phyloP scores from a whole-genome alignment of 2,888 invertebrate species.

The Lepidocyrtoides sp. region DNA sequence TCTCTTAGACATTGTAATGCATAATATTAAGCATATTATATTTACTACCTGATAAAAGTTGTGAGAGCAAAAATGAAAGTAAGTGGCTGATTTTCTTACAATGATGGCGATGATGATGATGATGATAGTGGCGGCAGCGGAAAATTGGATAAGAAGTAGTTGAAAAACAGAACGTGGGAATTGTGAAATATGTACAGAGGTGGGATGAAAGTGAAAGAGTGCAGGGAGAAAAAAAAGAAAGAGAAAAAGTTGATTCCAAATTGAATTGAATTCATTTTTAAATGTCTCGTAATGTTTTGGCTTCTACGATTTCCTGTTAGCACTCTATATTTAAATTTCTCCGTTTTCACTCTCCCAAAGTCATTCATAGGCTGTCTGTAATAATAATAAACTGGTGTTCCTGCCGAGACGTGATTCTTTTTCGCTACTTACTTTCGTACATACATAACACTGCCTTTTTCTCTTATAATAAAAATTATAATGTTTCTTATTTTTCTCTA shows the following conservation, averaged over 20 bases:
- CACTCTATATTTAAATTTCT: conserved; percentile 60
- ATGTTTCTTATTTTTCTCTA: background rate
- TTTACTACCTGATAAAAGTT: conserved; percentile 72
- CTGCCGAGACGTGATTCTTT: background rate
- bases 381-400: conserved; percentile 28
- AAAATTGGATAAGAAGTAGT: conserved; percentile 72
- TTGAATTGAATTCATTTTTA: conserved; percentile 86
- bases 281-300: conserved; percentile 79
- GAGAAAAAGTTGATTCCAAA: conserved; percentile 79
- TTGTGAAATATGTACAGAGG: conserved; percentile 12
- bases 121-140: background rate
- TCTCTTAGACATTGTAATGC: conserved; percentile 35
- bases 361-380: background rate
- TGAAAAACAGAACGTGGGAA: conserved; percentile 50
- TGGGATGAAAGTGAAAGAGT: background rate
- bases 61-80: conserved; percentile 58
- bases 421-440: background rate
- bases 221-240: background rate
- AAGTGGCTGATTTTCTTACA: conserved; percentile 71
- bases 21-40: conserved; percentile 56
- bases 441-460: background rate
- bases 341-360: conserved; percentile 3
- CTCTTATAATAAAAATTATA: background rate
- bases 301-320: conserved; percentile 48
- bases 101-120: background rate